phyloP scores from a whole-genome alignment of 2,113 vertebrate species.

The Aplodontia rufa region DNA sequence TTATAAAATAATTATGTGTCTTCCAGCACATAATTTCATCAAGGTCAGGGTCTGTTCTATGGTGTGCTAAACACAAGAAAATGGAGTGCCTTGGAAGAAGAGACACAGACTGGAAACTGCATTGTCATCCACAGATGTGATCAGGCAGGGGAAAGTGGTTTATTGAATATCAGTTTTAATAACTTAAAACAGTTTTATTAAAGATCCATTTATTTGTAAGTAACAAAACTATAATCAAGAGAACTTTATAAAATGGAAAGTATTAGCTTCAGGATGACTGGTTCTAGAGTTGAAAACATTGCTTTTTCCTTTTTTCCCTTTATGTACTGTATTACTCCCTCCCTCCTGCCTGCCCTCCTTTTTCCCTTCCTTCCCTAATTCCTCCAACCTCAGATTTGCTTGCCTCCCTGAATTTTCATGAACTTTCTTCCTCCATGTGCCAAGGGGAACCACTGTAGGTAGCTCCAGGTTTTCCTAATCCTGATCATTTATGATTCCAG shows the following conservation, averaged over 20 bases:
- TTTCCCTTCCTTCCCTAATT: too few relatives aligned
- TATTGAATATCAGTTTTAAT: not conserved
- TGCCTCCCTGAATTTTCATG: not conserved
- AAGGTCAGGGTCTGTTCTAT: not conserved
- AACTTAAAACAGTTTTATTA: not conserved
- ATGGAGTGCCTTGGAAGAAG: not conserved
- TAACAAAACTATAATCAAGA: not conserved
- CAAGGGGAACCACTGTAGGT: rapidly evolving
- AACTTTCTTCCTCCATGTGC: not conserved
- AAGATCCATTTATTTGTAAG: not conserved
- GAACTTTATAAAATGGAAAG: not conserved
- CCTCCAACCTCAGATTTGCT: not conserved
- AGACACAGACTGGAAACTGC: not conserved
- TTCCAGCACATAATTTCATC: not conserved
- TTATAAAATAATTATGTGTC: not conserved
- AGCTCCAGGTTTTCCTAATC: not conserved
- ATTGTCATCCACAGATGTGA: not conserved
- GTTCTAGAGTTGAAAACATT: not conserved
- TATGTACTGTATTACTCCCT: too few relatives aligned
- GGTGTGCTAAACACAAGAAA: not conserved
- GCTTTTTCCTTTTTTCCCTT: not conserved
- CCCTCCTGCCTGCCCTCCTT: too few relatives aligned
- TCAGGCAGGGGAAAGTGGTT: not conserved
- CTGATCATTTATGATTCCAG: not conserved
- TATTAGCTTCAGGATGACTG: not conserved